A percentile compares a stretch with the other conserved stretches of the same genome.
Evolutionary conservation across 2,888 invertebrate genomes (phyloP).

Genomic region (Helleia helle): DNA sequence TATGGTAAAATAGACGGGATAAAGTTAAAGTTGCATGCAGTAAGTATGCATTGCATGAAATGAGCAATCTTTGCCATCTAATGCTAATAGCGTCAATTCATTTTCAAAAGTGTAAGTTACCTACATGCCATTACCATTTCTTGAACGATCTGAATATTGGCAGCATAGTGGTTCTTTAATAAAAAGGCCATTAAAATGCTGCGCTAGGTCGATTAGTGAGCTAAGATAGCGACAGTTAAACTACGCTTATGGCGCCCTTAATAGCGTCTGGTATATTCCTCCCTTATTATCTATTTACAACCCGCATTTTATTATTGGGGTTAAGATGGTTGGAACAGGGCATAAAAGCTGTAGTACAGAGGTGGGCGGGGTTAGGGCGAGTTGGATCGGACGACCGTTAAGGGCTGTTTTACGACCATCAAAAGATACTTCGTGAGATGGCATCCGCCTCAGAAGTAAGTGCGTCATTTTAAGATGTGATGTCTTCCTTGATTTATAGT

Average conservation of each 20-base stretch:
- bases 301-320: constrained; percentile 74
- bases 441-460: constrained; percentile 59
- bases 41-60: too few species aligned
- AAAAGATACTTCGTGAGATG: constrained; percentile 69
- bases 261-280: constrained; percentile 57
- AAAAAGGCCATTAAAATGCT: constrained; percentile 50
- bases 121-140: constrained; percentile 4
- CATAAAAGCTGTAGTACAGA: constrained; percentile 47
- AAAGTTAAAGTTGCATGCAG: too few species aligned
- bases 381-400: constrained; percentile 62
- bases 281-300: constrained; percentile 73
- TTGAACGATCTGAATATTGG: constrained; percentile 16
- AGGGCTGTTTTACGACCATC: constrained; percentile 71
- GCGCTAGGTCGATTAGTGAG: constrained; percentile 49
- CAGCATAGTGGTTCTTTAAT: constrained; percentile 27
- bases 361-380: constrained; percentile 45
- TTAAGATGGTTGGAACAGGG: constrained; percentile 50
- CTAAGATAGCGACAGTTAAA: constrained; percentile 47
- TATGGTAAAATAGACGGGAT: too few species aligned
- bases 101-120: too few species aligned
- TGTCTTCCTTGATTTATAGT: constrained; percentile 20
- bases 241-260: constrained; percentile 56
- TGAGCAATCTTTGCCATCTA: too few species aligned
- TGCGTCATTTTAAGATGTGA: constrained; percentile 37
- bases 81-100: too few species aligned